Base-by-base conservation (phyloP, 2,113 vertebrate genomes). In the Heterotis niloticus region DNA sequence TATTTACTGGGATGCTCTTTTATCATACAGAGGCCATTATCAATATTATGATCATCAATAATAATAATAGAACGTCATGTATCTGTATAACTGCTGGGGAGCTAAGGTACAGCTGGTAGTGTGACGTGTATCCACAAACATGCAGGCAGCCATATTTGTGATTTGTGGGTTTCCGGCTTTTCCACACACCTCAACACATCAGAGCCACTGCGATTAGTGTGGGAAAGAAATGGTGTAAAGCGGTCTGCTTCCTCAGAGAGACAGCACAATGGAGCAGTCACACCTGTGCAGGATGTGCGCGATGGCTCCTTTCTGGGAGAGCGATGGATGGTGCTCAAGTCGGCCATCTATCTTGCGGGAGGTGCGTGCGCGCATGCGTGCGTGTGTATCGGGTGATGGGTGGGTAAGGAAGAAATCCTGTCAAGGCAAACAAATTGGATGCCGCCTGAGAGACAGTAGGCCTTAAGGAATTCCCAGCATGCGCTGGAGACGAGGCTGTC, bases 401-500 rank as follows among this genome's bases (percentile, higher is more conserved):
- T 71, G 69, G 16, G 29, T 44, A 10, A 24, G 51, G 5, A 51
- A 26, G 16, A 52, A 44, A 66, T 4, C 11, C 4, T 66, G 23
- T 66, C 13, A 62, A 20, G 59, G 2, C 59, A 62, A 44, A 44
- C 34, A 44, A 44, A 44, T 44, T 44, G 34, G 34, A 44, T 44
- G 3, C 34, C 34, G 7, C 34, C 34, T 44, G 34, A 44, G 34
- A 44, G 34, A 44, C 34, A 2, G 34, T 44, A 44, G 34, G 52
- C 14, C 24, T 74, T 54, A 18, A 52, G 72, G 72, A 74, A 59
- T 59, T 74, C 72, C 72, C 56, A 74, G 54, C 72, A 57, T 56
- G 72, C 72, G 28, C 17, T 74, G 72, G 24, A 54, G 72, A 74
- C 10, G 24, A 74, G 20, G 44, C 44, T 51, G 54, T 20, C 12